Evolutionary conservation across 2,888 invertebrate species (phyloP), one percentile per base, ranked within the genome.

Genomic region (Hirtodrosophila confusa): DNA sequence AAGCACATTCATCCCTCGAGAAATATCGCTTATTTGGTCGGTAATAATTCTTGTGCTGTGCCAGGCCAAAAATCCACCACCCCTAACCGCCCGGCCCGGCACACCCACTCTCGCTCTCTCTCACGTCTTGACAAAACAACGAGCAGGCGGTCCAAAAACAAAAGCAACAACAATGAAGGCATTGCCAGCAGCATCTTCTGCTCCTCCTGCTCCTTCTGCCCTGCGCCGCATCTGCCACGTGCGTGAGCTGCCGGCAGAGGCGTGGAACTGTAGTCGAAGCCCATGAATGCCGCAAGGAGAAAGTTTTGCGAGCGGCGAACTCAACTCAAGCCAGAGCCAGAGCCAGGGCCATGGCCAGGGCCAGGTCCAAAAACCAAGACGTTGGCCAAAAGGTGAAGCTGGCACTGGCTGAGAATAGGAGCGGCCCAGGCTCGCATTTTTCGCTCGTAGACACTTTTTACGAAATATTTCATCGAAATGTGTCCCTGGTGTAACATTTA

Each of bases 401-500:
- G 60, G 35, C 33, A 27, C 0, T 39, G 43, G 37, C 56, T 63
- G 55, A 44, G 60, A 60, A 68, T 63, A 65, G 74, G 56, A 60
- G 63, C 47, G 60, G 56, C 61, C 69, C 73, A 69, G 65, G 65
- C 75, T 80, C 83, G 75, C 77, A 85, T 86, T 88, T 86, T 82
- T 82, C 79, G 89, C 80, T 84, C 78, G 90, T 86, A 90, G 90
- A 90, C 90, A 90, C 89, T 90, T 90, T 90, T 90, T 84, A 88
- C 89, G 87, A 89, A 90, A 91, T 91, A 91, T 91, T 91, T 91
- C 92, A 91, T 91, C 91, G 90, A 91, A 91, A 91, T 91, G 91
- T 90, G 90, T 91, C 91, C 91, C 91, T 88, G 75, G 92, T 87
- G 91, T 90, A 90, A 90, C 91, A 91, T 91, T 91, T 90, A 89